These are phyloP conservation scores for Helicorthomorpha holstii DNA, from an alignment of 1,140 invertebrate species.

Conservation along the genomic window DNA sequence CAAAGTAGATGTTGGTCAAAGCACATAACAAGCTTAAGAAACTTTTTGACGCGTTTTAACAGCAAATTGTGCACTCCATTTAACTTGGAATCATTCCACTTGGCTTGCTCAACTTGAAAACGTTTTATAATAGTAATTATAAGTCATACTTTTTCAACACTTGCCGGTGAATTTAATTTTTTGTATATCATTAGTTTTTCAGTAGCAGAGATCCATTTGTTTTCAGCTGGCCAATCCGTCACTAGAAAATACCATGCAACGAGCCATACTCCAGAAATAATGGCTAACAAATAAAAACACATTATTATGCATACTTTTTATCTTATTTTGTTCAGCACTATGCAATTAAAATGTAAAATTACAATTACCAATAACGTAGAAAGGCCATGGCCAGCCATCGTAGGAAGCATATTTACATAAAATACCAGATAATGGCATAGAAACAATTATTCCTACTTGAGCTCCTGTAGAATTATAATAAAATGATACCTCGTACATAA, in stretches of 20 bases:
- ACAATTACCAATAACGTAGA: constrained; percentile 51
- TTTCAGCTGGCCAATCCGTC: constrained; percentile 29
- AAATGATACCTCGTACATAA: constrained; percentile 8
- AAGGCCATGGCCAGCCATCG: constrained; percentile 51
- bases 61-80: too few relatives aligned
- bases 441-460: constrained; percentile 4
- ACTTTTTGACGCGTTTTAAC: too few relatives aligned
- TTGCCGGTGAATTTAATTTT: background rate
- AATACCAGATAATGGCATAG: constrained; percentile 15
- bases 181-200: background rate
- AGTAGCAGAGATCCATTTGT: constrained; percentile 17
- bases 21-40: too few relatives aligned
- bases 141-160: background rate
- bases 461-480: background rate
- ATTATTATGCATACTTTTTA: too few relatives aligned
- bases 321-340: background rate
- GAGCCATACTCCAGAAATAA: background rate
- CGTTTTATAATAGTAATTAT: too few relatives aligned
- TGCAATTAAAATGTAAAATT: background rate
- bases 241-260: constrained; percentile 27
- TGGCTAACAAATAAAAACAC: too few relatives aligned
- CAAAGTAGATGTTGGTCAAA: too few relatives aligned
- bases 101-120: too few relatives aligned
- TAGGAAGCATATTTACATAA: constrained; percentile 26
- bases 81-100: too few relatives aligned